phyloP scores from a whole-genome alignment of 92 coral and sea anemone genomes.

The Porites rus region DNA sequence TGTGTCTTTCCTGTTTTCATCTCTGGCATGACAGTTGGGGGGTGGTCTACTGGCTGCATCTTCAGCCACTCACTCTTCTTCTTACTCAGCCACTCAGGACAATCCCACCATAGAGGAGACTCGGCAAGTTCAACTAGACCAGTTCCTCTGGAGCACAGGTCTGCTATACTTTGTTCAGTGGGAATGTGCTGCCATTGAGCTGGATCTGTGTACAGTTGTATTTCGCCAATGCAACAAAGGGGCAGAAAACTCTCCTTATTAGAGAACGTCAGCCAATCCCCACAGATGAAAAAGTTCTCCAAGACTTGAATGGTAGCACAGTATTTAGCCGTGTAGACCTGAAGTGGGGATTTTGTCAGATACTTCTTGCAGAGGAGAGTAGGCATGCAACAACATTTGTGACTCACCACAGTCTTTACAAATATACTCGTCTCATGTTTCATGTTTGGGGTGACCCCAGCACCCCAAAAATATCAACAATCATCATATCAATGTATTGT shows the following conservation, averaged over 20 bases:
- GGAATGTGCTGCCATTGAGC: conserved; percentile 67
- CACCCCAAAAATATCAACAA: not conserved
- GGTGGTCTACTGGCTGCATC: conserved; percentile 35
- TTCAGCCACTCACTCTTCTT: conserved; percentile 49
- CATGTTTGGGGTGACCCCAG: conserved; percentile 25
- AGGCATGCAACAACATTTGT: conserved; percentile 25
- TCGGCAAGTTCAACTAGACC: conserved; percentile 38
- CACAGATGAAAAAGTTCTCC: conserved; percentile 25
- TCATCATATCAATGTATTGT: too few species aligned
- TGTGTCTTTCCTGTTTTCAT: conserved; percentile 38
- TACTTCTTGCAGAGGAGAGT: not conserved
- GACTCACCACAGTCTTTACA: conserved; percentile 35
- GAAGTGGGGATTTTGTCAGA: too few species aligned
- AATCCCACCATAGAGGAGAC: conserved; percentile 65
- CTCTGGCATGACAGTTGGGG: conserved; percentile 33
- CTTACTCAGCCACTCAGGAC: conserved; percentile 45
- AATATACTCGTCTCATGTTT: too few species aligned
- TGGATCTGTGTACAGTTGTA: conserved; percentile 66
- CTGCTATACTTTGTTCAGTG: conserved; percentile 62
- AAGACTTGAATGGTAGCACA: too few species aligned
- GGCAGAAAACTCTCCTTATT: conserved; percentile 40
- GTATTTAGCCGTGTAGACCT: too few species aligned
- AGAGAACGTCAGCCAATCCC: conserved; percentile 37
- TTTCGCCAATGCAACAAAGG: conserved; percentile 75
- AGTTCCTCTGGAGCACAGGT: conserved; percentile 51